Base-by-base conservation (phyloP, 2,113 vertebrate genomes). In the Cichladusa arquata region DNA sequence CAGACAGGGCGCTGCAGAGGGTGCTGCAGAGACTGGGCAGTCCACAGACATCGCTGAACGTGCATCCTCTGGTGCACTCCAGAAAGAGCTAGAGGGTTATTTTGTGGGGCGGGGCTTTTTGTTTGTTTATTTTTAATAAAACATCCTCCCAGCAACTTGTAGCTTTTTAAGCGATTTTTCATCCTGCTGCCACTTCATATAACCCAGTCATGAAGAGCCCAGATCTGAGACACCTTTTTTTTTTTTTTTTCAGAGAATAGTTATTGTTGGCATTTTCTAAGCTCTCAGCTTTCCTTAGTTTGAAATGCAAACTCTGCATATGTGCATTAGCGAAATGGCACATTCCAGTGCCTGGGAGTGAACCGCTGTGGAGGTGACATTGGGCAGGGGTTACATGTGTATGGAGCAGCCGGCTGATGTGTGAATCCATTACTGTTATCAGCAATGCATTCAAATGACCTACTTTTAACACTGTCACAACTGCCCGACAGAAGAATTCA, bases 371-470 rank as follows among this genome's bases (percentile, higher is more conserved):
- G 92, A 97, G 89, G 92, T 97, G 94, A 95, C 94, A 96, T 74
- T 97, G 93, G 82, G 82, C 80, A 88, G 64, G 64, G 88, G 88
- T 95, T 95, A 95, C 51, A 22, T 28, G 70, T 87, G 81, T 29
- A 48, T n/a, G 67, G 47, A 94, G 92, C 90, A 95, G 93, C 34
- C 90, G 90, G 69, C 56, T 96, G 82, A 94, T 90, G 79, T 86
- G 71, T 81, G 90, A 95, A 91, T 94, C 94, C 88, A 97, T 95
- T 95, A 93, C 88, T 74, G 72, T 88, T 96, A 96, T 83, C 95
- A 97, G 90, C 87, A 95, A 73, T 62, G 87, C 93, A 92, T 95
- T 95, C 92, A 96, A 93, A 95, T 94, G 85, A 96, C 93, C 96
- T 94, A 94, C 90, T 96, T 96, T 95, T 90, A 96, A 93, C 79